Evolutionary conservation across 2,113 vertebrate genomes (phyloP).

Genomic region (Benitochromis conjunctus): DNA sequence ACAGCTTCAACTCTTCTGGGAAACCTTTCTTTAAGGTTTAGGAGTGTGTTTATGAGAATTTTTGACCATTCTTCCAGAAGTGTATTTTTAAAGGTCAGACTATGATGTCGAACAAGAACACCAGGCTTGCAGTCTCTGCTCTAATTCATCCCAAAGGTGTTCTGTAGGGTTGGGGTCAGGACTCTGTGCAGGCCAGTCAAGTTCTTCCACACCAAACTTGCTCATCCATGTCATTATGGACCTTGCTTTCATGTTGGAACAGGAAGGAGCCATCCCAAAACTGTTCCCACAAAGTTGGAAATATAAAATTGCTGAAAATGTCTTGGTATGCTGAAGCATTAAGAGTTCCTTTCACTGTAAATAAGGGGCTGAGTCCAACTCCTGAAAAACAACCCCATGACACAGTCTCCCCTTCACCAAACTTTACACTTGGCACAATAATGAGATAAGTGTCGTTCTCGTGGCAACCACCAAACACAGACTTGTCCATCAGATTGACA

Average conservation of each 20-base stretch:
- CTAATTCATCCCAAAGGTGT: background rate
- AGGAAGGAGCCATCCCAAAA: background rate
- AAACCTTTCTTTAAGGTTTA: background rate
- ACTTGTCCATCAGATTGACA: background rate
- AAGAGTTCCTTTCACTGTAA: background rate
- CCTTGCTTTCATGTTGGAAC: background rate
- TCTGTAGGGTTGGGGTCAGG: background rate
- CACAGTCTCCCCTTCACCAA: background rate
- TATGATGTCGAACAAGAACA: background rate
- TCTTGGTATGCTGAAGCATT: background rate
- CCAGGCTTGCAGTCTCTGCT: background rate
- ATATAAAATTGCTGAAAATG: background rate
- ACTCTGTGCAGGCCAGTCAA: background rate
- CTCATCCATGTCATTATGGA: background rate
- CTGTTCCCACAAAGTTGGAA: background rate
- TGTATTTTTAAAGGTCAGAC: background rate
- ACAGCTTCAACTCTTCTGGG: background rate
- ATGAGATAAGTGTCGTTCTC: background rate
- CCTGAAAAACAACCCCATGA: background rate
- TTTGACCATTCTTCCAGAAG: background rate
- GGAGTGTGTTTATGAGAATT: background rate
- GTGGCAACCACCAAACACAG: background rate
- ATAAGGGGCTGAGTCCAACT: background rate
- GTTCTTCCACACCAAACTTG: background rate
- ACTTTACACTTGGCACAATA: background rate